Evolutionary conservation across 2,797 vertebrate species (phyloP), one percentile per base, ranked within the genome.

Genomic region (Erpetoichthys calabaricus): DNA sequence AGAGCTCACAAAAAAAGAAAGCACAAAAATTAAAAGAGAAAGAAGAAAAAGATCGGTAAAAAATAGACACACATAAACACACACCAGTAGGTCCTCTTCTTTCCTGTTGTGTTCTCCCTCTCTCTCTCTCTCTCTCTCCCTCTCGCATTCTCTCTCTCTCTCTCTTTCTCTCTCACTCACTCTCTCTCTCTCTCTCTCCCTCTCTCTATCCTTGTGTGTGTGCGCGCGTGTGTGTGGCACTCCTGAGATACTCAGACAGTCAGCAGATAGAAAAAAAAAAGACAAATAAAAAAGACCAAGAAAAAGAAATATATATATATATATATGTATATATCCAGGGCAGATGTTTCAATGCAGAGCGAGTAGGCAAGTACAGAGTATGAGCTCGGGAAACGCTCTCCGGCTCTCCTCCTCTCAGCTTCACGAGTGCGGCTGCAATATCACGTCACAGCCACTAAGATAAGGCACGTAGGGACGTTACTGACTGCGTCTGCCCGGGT

Each of bases 391-490:
- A 67, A 78, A 74, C 76, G 77, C 80, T 78, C 68, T 63, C 65
- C 65, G 62, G 59, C 58, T 54, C 75, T 72, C 59, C 73, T 68
- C 72, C 67, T 67, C 72, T 67, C 68, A 71, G 78, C 83, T 73
- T 72, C 75, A 57, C 79, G 62, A 81, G 76, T 72, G 64, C 72
- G 64, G 77, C 81, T 75, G 78, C 85, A 88, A 84, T 81, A 86
- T 81, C 85, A 71, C 87, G 87, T 87, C 87, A 87, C 81, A 63
- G 83, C 77, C 75, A 69, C 84, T 79, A 73, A 86, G 79, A 80
- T 80, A 78, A 67, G 72, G 86, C 90, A 82, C 87, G 83, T 77
- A 82, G 79, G 69, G 77, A 71, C 77, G 74, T 66, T 65, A 63
- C 75, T 79, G 70, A 71, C 78, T 82, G 82, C 80, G 79, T 73